Evolutionary conservation across 2,797 vertebrate species (phyloP), one percentile per base, ranked within the genome.

Genomic region (Halcyon badia): DNA sequence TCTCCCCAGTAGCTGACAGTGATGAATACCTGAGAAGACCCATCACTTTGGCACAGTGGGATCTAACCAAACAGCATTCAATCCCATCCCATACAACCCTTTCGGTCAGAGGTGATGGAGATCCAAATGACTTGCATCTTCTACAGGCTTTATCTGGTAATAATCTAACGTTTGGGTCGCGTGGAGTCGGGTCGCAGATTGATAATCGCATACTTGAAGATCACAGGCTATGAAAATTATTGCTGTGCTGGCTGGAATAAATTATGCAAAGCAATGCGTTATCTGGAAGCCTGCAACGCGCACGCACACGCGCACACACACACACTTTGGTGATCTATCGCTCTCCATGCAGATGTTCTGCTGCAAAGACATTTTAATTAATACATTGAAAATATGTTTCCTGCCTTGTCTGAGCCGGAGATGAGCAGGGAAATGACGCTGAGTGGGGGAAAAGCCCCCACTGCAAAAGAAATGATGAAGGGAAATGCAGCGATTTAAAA

Each of bases 301-400:
- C 87, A 31, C 60, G 7, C 87, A 77, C 81, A 77, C 25, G 4
- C 72, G 15, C 64, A 17, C 70, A 17, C 77, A 49, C 90, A 33
- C 92, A 94, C 91, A 94, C 91, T 68, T 90, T 52, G 56, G 88
- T 95, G 96, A 97, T 95, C 95, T 96, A 94, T 95, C 89, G 35
- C 89, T 92, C 90, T 71, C 87, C 89, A 83, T 97, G 96, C 96
- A 97, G 97, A 97, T 97, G 97, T 97, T 97, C 90, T 83, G 73
- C 94, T 81, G 94, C 91, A 96, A 95, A 97, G 94, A 90, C 84
- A 61, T 85, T 97, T 94, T 97, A 97, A 98, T 98, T 97, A 98
- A 96, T 96, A 94, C 94, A 97, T 93, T 94, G 94, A 96, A 95
- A 95, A 96, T 87, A 87, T 2, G 12, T 97, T 97, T 97, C 95